Evolutionary conservation across 2,888 invertebrate genomes (phyloP).

Genomic region (Volucella bombylans): DNA sequence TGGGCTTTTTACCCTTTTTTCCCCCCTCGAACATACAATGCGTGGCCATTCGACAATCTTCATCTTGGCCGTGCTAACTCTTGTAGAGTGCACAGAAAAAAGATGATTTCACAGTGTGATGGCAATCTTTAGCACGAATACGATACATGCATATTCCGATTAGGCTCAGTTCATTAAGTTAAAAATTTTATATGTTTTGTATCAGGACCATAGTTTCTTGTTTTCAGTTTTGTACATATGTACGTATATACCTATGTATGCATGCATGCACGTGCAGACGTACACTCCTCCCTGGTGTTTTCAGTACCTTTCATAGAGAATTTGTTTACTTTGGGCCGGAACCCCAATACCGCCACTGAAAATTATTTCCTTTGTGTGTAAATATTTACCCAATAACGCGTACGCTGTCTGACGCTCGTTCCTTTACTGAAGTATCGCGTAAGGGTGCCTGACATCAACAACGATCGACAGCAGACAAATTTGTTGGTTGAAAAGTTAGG

Average conservation of each 20-base stretch:
- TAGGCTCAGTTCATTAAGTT: conserved; percentile 70
- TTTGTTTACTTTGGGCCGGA: conserved; percentile 68
- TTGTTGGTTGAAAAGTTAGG: conserved; percentile 55
- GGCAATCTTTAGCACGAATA: conserved; percentile 71
- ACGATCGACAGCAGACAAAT: conserved; percentile 62
- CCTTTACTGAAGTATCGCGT: conserved; percentile 54
- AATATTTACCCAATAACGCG: conserved; percentile 70
- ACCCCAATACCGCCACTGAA: conserved; percentile 70
- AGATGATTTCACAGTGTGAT: conserved; percentile 63
- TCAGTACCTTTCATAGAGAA: conserved; percentile 53
- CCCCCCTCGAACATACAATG: conserved; percentile 27
- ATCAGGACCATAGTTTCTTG: conserved; percentile 27
- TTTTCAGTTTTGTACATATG: conserved; percentile 14
- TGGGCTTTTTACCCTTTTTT: conserved; percentile 37
- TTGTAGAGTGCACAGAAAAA: conserved; percentile 24
- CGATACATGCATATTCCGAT: conserved; percentile 71
- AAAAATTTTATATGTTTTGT: conserved; percentile 49
- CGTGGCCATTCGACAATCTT: conserved; percentile 39
- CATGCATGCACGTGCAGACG: conserved; percentile 16
- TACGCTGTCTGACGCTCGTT: conserved; percentile 51
- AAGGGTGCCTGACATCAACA: conserved; percentile 53
- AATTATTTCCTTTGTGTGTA: conserved; percentile 60
- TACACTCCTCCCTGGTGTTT: conserved; percentile 36
- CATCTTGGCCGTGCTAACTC: conserved; percentile 41
- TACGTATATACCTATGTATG: not conserved